Evolutionary conservation across 2,113 vertebrate genomes (phyloP), one percentile per base, ranked within the genome.

Genomic region (Addax nasomaculatus): DNA sequence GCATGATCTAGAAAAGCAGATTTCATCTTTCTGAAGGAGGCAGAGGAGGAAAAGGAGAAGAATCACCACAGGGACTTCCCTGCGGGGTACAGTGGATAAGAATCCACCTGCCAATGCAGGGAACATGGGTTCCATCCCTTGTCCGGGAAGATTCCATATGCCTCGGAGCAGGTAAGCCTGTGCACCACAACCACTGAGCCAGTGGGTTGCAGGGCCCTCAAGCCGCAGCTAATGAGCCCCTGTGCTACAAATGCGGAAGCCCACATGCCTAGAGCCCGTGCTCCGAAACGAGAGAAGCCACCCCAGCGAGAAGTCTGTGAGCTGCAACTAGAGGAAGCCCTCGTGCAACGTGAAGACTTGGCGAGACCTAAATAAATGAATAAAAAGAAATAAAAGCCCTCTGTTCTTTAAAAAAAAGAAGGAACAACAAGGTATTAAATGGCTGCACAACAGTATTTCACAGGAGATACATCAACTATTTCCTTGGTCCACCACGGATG

Each of bases 401-500:
- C 67, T 23, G 36, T 39, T 73, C 21, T 39, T 25, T 39, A 25
- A 39, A 39, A 73, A 25, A 25, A 53, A 12, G 23, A 36, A 70
- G 25, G 23, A 53, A 36, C 85, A 62, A 39, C 57, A 55, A 21
- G 55, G 13, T n/a, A 47, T 79, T 53, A 39, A 53, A 87, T 51
- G 70, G 13, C 45, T 23, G 2, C 70, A 11, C 47, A 25, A 36
- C 45, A 79, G 9, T 25, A 30, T 39, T 30, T 58, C 81, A 9
- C 16, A 51, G 92, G 45, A 3, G n/a, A 49, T 19, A 5, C 13
- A 4, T 15, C 14, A 43, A 17, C 4, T 39, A 3, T 15, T 19
- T 10, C 33, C 30, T 23, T 11, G 45, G 5, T 6, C 89, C 14
- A 1, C 47, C 9, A 15, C 13, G 1, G 45, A 5, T 2, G 5